Percentiles rank a stretch among this genome's conserved stretches.
Conservation (phyloP, 2,888 invertebrate genomes). For the Camptogramma bilineatum region DNA sequence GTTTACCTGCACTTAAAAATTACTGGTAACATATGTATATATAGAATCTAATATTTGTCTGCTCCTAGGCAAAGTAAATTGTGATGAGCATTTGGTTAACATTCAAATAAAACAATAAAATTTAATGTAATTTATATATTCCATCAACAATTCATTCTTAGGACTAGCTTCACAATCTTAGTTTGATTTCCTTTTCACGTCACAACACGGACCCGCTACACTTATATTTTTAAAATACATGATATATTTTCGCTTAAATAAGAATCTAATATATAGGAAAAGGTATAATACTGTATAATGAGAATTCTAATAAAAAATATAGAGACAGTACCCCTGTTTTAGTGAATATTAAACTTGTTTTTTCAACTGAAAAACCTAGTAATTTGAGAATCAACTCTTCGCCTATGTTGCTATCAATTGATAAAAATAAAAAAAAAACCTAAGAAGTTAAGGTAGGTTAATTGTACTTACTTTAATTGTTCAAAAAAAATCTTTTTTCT, state of each 20-base stretch:
- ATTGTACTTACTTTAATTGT: too few species aligned
- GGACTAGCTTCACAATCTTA: constrained; percentile 34
- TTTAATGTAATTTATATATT: constrained; percentile 25
- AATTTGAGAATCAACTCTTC: too few species aligned
- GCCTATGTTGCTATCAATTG: too few species aligned
- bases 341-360: background rate
- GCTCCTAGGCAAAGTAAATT: background rate
- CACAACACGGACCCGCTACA: constrained; percentile 6
- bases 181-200: constrained; percentile 8
- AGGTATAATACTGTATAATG: constrained; percentile 76
- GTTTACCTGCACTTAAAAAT: too few species aligned
- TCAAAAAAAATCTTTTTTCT: too few species aligned
- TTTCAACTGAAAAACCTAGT: background rate
- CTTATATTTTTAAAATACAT: constrained; percentile 18
- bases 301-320: constrained; percentile 47
- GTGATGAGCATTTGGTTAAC: background rate
- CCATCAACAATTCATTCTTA: constrained; percentile 27
- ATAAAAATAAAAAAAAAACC: too few species aligned
- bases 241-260: constrained; percentile 30
- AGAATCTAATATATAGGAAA: constrained; percentile 52
- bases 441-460: too few species aligned
- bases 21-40: too few species aligned
- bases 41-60: too few species aligned
- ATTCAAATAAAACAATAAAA: constrained; percentile 1
- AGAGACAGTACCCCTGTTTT: constrained; percentile 18